Evolutionary conservation across 1,140 invertebrate species (phyloP), one percentile per base, ranked within the genome.

Genomic region (Venturia canescens): DNA sequence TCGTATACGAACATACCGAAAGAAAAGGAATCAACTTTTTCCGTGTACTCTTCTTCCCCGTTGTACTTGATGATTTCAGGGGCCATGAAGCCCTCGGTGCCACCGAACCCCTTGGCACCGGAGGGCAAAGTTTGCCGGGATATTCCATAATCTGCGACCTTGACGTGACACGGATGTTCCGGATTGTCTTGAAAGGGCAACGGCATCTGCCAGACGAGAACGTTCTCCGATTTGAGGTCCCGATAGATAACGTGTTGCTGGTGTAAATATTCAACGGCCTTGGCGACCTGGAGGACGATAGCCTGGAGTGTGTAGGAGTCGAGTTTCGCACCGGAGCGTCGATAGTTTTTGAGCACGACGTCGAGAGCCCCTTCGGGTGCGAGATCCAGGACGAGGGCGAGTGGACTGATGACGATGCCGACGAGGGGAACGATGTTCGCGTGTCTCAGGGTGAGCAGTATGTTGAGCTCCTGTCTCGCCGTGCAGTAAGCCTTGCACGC

Each of bases 1-100:
- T 99, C 99, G 91, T 99, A 99, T 81, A 99, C 94, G 85, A 99
- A 97, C 98, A 99, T 99, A n/a, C 98, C 98, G 92, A 99, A 99
- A 0, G 98, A 99, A 89, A 99, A 99, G 84, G 98, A 98, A 89
- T 99, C 99, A 18, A 99, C 98, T 93, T 99, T 99, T 89, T 99
- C 98, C 0, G 98, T 99, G 86, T 99, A 99, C 84, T 99, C 98
- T 90, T 99, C 98, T 90, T 99, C 98, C 0, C 99, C 99, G 90
- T 99, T 99, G 90, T 98, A 98, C 70, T 97, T 94, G 92, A 99
- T 98, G 81, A 99, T 99, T 92, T 99, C 98, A 0, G 98, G 99
- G 15, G 99, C 99, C 97, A 99, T 99, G 89, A 99, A 99, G 1
- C 98, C 98, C 90, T 98, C 97, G 0, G 97, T 98, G 0, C 98